phyloP scores from a whole-genome alignment of 2,888 invertebrate species.

The Nowickia ferox region DNA sequence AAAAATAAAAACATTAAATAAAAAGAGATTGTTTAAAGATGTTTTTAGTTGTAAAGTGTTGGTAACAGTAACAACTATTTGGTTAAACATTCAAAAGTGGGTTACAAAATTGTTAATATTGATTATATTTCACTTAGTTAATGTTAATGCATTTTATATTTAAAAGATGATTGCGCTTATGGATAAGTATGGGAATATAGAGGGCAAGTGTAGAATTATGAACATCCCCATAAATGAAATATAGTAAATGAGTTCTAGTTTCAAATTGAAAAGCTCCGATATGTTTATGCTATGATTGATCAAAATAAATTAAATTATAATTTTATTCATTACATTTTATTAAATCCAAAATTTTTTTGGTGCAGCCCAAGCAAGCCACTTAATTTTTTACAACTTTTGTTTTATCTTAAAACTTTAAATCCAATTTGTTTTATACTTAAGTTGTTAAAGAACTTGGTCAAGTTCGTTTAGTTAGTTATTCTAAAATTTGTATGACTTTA shows the following conservation, averaged over 20 bases:
- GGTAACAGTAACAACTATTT: background rate
- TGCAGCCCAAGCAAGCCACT: background rate
- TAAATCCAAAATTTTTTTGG: too few species aligned
- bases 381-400: background rate
- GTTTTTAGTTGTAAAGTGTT: constrained; percentile 4
- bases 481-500: constrained; percentile 10
- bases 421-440: constrained; percentile 17
- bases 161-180: too few species aligned
- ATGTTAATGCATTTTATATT: background rate
- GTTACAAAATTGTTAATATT: background rate
- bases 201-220: too few species aligned
- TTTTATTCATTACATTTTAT: too few species aligned
- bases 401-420: constrained; percentile 6
- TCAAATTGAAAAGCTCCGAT: too few species aligned
- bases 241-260: too few species aligned
- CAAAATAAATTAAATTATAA: too few species aligned
- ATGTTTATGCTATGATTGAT: too few species aligned
- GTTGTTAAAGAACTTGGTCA: constrained; percentile 56
- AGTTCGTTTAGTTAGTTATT: constrained; percentile 63
- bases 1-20: background rate
- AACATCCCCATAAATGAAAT: too few species aligned
- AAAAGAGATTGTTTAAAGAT: constrained; percentile 6
- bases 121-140: background rate
- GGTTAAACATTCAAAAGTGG: background rate
- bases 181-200: too few species aligned